Percentiles rank a stretch among this genome's conserved stretches.
These are phyloP conservation scores for Pelodytes ibericus DNA, from an alignment of 2,797 vertebrate genomes.

Conservation along the genomic window DNA sequence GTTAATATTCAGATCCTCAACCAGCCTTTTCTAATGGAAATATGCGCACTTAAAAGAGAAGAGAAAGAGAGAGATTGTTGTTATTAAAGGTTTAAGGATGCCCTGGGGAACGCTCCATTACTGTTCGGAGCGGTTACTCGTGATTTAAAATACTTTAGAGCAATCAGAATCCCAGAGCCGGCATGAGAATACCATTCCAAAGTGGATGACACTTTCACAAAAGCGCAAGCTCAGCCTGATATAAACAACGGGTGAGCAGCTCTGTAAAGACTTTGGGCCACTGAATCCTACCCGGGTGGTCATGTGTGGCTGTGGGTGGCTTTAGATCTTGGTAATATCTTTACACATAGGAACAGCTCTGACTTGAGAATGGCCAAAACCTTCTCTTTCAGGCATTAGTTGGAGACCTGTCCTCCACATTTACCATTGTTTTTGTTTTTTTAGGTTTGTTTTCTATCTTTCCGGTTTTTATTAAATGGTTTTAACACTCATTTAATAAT, in stretches of 20 bases:
- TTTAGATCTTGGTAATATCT: neutral
- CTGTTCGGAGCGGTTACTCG: constrained; percentile 55
- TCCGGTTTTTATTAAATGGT: too few species aligned
- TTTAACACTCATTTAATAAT: too few species aligned
- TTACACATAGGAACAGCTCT: too few species aligned
- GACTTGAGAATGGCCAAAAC: too few species aligned
- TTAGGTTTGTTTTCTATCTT: too few species aligned
- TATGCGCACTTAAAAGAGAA: constrained; percentile 37
- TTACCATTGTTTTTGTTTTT: too few species aligned
- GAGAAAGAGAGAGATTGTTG: constrained; percentile 49
- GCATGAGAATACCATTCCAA: constrained; percentile 27
- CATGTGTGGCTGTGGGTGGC: neutral
- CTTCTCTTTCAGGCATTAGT: too few species aligned
- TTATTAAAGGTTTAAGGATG: constrained; percentile 64
- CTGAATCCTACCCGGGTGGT: neutral
- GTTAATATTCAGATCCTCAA: constrained; percentile 39
- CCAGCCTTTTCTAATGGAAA: constrained; percentile 42
- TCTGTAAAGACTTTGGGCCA: neutral
- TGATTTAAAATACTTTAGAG: constrained; percentile 60
- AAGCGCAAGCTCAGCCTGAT: constrained; percentile 17
- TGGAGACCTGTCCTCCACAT: too few species aligned
- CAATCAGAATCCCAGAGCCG: constrained; percentile 51
- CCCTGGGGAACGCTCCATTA: constrained; percentile 58
- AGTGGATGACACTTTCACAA: constrained; percentile 10
- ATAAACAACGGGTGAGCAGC: constrained; percentile 1